phyloP scores from a whole-genome alignment of 2,113 vertebrate genomes.

The Maylandia zebra region DNA sequence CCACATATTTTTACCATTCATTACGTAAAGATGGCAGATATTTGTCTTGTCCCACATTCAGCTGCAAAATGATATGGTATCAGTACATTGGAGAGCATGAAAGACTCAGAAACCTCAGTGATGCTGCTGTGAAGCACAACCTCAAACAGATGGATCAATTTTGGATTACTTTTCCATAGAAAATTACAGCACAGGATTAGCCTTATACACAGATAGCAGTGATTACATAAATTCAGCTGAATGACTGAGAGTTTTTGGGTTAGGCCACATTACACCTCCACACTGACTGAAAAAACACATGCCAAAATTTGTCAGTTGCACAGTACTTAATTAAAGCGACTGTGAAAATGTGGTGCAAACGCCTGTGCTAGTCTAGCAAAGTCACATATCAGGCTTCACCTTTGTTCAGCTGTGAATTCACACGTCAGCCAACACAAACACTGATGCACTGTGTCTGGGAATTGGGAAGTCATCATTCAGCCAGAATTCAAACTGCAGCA shows the following conservation, averaged over 20 bases:
- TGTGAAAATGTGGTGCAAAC: background rate
- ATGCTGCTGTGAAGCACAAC: background rate
- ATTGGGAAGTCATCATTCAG: background rate
- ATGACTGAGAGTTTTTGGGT: background rate
- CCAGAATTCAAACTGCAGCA: background rate
- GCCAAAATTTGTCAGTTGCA: background rate
- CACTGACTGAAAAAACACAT: background rate
- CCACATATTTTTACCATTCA: slow-evolving; percentile 5
- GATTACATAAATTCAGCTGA: background rate
- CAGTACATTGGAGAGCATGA: background rate
- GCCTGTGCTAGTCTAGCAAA: background rate
- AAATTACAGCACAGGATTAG: background rate
- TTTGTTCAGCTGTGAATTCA: background rate
- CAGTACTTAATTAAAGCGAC: background rate
- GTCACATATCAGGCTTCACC: background rate
- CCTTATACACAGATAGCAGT: background rate
- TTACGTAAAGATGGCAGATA: slow-evolving; percentile 16
- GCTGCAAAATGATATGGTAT: slow-evolving; percentile 33
- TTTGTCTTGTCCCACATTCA: slow-evolving; percentile 34
- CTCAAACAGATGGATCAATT: background rate
- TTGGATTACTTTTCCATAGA: slow-evolving; percentile 16
- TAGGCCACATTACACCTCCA: background rate
- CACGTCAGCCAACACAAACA: background rate
- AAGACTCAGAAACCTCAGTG: slow-evolving; percentile 7
- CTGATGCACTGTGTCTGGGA: background rate